Evolutionary conservation across 2,797 vertebrate species (phyloP).

Genomic region (Mus minutoides): DNA sequence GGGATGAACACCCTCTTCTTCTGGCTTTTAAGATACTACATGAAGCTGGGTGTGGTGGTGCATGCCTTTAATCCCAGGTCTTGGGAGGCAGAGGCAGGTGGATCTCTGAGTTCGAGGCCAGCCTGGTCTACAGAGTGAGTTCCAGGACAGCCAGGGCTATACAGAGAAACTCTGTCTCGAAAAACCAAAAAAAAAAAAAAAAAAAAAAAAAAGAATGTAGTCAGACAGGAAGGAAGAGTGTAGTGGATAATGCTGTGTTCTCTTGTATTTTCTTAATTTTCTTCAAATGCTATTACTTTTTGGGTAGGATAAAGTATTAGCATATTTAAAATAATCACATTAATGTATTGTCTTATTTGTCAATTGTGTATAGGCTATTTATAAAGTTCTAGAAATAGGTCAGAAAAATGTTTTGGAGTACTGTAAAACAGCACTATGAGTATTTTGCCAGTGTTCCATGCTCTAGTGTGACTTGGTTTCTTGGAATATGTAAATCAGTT

Average conservation of each 20-base stretch:
- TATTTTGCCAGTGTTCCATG: neutral
- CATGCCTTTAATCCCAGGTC: too few species aligned
- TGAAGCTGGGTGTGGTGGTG: too few species aligned
- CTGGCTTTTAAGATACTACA: neutral
- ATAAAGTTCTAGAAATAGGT: neutral
- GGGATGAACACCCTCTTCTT: neutral
- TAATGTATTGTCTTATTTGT: neutral
- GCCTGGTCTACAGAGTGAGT: too few species aligned
- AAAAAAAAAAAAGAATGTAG: too few species aligned
- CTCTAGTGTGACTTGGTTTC: neutral
- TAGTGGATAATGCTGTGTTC: neutral
- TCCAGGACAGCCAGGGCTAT: too few species aligned
- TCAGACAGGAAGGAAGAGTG: neutral
- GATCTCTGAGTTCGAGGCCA: too few species aligned
- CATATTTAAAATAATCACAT: neutral
- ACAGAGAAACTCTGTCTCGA: too few species aligned
- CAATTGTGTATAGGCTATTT: neutral
- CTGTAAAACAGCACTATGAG: neutral
- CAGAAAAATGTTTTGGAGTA: slow-evolving; percentile 24
- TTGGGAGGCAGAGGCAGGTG: too few species aligned
- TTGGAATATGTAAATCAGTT: neutral
- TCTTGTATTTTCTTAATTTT: neutral
- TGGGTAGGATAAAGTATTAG: neutral
- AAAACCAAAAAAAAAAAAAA: too few species aligned
- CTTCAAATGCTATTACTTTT: neutral